These are phyloP conservation scores for Epinephelus moara DNA, from an alignment of 2,113 vertebrate genomes.

Conservation along the genomic window DNA sequence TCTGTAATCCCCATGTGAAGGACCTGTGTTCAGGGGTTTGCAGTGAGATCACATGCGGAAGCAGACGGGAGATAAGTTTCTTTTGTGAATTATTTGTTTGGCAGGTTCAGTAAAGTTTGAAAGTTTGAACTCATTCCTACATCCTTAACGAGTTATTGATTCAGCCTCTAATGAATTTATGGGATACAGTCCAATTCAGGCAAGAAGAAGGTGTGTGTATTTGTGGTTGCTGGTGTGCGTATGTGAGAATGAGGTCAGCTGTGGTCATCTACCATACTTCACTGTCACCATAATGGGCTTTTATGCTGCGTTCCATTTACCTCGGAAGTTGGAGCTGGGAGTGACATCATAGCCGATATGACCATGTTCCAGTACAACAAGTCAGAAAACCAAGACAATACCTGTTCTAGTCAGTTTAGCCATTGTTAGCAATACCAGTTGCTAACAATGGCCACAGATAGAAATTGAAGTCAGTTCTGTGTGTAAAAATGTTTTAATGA, in stretches of 20 bases:
- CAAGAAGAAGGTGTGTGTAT: slow-evolving; percentile 5
- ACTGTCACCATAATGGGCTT: background rate
- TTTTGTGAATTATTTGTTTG: background rate
- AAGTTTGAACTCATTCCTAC: slow-evolving; percentile 32
- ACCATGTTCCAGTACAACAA: too few relatives aligned
- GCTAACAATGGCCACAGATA: too few relatives aligned
- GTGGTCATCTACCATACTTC: background rate
- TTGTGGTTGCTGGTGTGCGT: background rate
- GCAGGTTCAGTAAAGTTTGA: slow-evolving; percentile 18
- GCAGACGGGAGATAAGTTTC: background rate
- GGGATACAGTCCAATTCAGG: slow-evolving; percentile 1
- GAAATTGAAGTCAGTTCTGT: too few relatives aligned
- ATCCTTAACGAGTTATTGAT: slow-evolving; percentile 46
- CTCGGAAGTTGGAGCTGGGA: too few relatives aligned
- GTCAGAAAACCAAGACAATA: too few relatives aligned
- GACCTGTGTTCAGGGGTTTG: background rate
- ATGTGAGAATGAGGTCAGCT: background rate
- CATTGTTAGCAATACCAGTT: too few relatives aligned
- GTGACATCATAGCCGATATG: too few relatives aligned
- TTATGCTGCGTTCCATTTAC: too few relatives aligned
- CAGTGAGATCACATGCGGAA: background rate
- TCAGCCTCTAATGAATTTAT: slow-evolving; percentile 16
- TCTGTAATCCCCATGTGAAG: slow-evolving; percentile 4
- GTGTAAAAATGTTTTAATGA: too few relatives aligned
- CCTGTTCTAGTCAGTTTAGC: too few relatives aligned